Evolutionary conservation across 2,113 vertebrate species (phyloP), one percentile per base, ranked within the genome.

Genomic region (Upupa epops): DNA sequence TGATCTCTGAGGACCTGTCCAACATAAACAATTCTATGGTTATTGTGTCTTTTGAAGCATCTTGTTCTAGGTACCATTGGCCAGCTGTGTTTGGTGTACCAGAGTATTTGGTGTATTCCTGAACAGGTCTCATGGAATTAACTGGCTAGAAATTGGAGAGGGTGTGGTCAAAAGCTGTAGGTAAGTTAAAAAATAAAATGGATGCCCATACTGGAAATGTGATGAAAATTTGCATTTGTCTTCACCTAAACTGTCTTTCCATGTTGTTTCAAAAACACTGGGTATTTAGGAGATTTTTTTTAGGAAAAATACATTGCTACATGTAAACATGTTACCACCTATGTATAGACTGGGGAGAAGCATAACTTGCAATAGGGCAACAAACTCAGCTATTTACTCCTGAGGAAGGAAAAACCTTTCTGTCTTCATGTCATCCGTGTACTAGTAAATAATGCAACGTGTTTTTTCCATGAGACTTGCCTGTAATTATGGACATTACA

Each of bases 31-130:
- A 42, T 42, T 42, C 40, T 42, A 15, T 42, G 40, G 15, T 42
- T 42, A 42, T 42, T 55, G 9, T 2, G 0, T 45, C 6, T 45
- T 36, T 73, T 59, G 13, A 22, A 29, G 12, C 51, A 3, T 21
- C 13, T 65, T 34, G 2, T 51, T 63, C 2, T 31, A 31, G 36
- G 5, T 80, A 1, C 28, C 0, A 0, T 34, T 48, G 49, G 25
- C 26, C 13, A 12, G 9, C 18, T 9, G 9, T 31, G 4, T 4
- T 28, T 5, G 11, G 5, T 13, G n/a, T 51, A 8, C 20, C 21
- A 34, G n/a, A 32, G 2, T 36, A 42, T 28, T 46, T 32, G 21
- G 5, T 37, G 26, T 48, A 25, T 13, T 15, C 2, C 0, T 42
- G 37, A 14, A 15, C 20, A 28, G 5, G 10, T 36, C 31, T 65